Evolutionary conservation across 1,140 invertebrate species (phyloP), one percentile per base, ranked within the genome.

Genomic region (Pomacea maculata): DNA sequence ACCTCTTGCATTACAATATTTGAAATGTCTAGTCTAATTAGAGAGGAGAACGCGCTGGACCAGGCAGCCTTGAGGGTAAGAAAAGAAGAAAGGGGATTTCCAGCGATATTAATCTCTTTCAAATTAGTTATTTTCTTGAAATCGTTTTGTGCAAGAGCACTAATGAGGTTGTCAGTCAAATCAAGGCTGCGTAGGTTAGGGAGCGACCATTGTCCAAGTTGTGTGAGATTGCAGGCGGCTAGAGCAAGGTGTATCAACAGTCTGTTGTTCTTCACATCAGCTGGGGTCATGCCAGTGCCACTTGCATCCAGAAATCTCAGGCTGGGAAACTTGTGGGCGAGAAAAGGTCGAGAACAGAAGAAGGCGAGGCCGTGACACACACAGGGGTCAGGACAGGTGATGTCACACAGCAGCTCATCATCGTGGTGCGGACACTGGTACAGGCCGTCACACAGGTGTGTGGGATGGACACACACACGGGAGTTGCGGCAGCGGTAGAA

Each of bases 381-480:
- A 54, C 79, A 80, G 61, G 64, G 57, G n/a, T 73, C 54, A 29
- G 79, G 79, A 25, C 70, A 80, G 8, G 79, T 80, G 8, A 77
- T 14, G 65, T 81, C 57, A 63, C 80, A 81, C 61, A 81, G 52
- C 19, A 74, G 70, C 34, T 80, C 79, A 29, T 80, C 79, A 65
- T 80, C 79, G 34, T 80, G 79, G 4, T 80, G 9, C 10, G 79
- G 79, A 70, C 79, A 80, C 25, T 80, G 79, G 79, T 73, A 80
- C 7, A 63, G n/a, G 10, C 71, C 71, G 71, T 80, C 79, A 65
- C 79, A 80, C 10, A 80, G 19, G 71, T 82, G 67, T 4, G 55
- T 61, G 45, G 71, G 67, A 34, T 73, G 75, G 52, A 82, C 70
- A 67, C 80, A 82, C 8, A 78, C 57, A 7, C 71, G 12, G 6